These are phyloP conservation scores for Rhinoptilus africanus DNA, from an alignment of 2,113 vertebrate species.

Conservation along the genomic window DNA sequence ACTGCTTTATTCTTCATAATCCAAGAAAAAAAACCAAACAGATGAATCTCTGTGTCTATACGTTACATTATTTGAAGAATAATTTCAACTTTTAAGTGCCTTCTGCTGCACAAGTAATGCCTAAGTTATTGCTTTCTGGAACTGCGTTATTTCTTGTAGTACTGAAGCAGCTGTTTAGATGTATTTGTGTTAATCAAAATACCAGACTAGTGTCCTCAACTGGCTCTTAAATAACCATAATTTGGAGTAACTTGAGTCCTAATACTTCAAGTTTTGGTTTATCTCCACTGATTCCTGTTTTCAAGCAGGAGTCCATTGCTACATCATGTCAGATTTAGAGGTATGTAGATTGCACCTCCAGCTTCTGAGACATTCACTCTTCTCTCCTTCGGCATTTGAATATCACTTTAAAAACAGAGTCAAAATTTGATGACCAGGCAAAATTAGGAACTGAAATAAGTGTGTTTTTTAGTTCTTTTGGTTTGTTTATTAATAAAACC, in stretches of 20 bases:
- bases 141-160: not conserved
- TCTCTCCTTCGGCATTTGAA: not conserved
- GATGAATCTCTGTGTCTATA: not conserved
- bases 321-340: not conserved
- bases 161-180: not conserved
- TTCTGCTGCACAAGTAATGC: not conserved
- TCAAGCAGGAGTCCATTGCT: not conserved
- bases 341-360: not conserved
- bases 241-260: not conserved
- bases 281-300: not conserved
- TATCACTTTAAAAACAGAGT: not conserved
- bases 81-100: not conserved
- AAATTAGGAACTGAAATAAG: not conserved
- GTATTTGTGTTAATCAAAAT: not conserved
- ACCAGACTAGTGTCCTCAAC: not conserved
- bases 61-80: not conserved
- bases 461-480: not conserved
- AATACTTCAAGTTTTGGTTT: not conserved
- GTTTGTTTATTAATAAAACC: not conserved
- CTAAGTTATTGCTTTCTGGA: not conserved
- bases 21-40: not conserved
- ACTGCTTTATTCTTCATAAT: not conserved
- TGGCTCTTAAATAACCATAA: not conserved
- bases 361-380: not conserved
- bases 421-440: not conserved